Evolutionary conservation across 2,797 vertebrate genomes (phyloP).

Genomic region (Sebastes taczanowskii): DNA sequence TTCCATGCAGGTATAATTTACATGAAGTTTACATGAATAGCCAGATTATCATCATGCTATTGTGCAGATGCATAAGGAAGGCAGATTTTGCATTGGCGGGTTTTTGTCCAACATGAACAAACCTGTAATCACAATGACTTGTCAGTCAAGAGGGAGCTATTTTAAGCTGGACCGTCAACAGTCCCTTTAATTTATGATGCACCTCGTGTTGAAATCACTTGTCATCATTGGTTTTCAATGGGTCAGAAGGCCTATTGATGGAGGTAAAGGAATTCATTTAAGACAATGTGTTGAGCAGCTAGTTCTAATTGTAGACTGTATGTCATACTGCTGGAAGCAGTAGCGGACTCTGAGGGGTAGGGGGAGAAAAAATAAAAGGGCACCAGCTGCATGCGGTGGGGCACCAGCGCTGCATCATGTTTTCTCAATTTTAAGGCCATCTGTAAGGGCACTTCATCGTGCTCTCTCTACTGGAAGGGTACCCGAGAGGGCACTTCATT

Average conservation of each 20-base stretch:
- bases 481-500: no score
- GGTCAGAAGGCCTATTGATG: background rate
- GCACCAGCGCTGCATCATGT: no score
- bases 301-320: background rate
- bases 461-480: no score
- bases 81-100: background rate
- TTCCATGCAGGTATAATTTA: background rate
- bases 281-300: background rate
- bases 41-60: background rate
- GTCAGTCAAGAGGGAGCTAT: background rate
- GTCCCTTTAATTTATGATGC: background rate
- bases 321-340: background rate
- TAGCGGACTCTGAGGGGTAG: no score
- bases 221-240: background rate
- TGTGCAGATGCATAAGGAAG: background rate
- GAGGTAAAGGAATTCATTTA: background rate
- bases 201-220: background rate
- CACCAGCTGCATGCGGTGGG: no score
- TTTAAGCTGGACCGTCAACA: background rate
- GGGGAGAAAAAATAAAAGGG: no score
- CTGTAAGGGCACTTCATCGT: no score
- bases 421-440: no score
- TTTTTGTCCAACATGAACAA: background rate
- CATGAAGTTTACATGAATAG: background rate
- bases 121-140: background rate